Percentiles rank a stretch among this genome's conserved stretches.
Conservation (phyloP, 2,797 vertebrate species). For the Acipenser ruthenus region DNA sequence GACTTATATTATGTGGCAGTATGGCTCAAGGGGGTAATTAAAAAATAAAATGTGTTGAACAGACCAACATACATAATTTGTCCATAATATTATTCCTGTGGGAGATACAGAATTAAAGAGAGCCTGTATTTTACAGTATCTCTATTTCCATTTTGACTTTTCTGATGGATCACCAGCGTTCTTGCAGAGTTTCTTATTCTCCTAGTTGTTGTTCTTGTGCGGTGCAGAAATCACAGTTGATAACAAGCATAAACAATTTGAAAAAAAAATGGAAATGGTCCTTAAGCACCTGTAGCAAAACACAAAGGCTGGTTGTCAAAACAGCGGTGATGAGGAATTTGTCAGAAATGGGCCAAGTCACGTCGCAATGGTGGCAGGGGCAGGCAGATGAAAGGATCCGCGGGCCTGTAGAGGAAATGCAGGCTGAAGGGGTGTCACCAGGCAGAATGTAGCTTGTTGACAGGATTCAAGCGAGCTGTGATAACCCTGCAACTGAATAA, state of each 20-base stretch:
- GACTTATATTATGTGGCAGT: too few species aligned
- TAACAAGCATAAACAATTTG: conserved; percentile 32
- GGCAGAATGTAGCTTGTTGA: conserved; percentile 48
- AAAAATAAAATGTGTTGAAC: too few species aligned
- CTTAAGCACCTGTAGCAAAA: conserved; percentile 63
- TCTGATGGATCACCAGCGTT: too few species aligned
- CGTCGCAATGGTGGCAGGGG: conserved; percentile 47
- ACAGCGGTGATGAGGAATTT: conserved; percentile 53
- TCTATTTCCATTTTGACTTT: too few species aligned
- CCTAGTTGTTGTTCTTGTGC: conserved; percentile 44
- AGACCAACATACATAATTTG: too few species aligned
- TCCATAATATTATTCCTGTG: too few species aligned
- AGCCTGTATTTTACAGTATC: too few species aligned
- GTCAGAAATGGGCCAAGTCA: conserved; percentile 60
- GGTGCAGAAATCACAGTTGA: conserved; percentile 53
- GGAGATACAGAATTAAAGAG: too few species aligned
- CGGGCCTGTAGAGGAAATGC: conserved; percentile 49
- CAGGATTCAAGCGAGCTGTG: conserved; percentile 59
- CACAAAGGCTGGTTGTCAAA: conserved; percentile 58
- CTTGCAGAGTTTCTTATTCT: too few species aligned
- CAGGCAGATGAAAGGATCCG: conserved; percentile 54
- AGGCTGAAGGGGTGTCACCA: conserved; percentile 52
- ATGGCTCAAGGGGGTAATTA: too few species aligned
- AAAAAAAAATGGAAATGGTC: conserved; percentile 22
- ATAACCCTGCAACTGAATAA: conserved; percentile 39